Percentiles rank a stretch among this genome's conserved stretches.
Conservation (phyloP, 2,888 invertebrate genomes). For the Volucella bombylans region DNA sequence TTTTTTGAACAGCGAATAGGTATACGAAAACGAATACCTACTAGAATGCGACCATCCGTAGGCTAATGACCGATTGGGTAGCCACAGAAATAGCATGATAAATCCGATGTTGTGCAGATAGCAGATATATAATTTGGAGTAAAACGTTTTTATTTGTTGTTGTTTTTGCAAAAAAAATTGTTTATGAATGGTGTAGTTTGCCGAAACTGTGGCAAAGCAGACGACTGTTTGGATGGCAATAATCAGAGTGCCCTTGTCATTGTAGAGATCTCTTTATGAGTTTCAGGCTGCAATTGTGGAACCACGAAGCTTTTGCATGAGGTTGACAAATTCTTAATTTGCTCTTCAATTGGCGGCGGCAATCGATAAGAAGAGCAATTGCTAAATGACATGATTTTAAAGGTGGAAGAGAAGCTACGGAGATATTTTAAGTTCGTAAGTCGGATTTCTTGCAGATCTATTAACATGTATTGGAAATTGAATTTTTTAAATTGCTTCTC, state of each 20-base stretch:
- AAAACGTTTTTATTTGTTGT: conserved; percentile 13
- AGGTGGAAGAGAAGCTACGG: neutral
- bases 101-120: conserved; percentile 24
- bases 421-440: neutral
- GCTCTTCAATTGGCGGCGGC: conserved; percentile 8
- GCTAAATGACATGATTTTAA: neutral
- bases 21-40: conserved; percentile 16
- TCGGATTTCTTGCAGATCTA: neutral
- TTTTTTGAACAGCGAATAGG: neutral
- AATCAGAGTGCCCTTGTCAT: neutral
- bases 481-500: too few relatives aligned
- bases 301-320: conserved; percentile 3
- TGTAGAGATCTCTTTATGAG: conserved; percentile 23
- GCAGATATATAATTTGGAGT: conserved; percentile 35
- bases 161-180: neutral
- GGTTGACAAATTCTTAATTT: conserved; percentile 25
- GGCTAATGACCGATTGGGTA: conserved; percentile 59
- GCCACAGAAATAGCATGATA: conserved; percentile 29
- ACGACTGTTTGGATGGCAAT: neutral
- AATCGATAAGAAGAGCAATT: conserved; percentile 6
- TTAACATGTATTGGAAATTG: neutral
- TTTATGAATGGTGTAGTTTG: neutral
- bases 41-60: conserved; percentile 38
- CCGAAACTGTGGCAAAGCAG: neutral
- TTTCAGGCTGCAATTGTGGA: neutral